Conservation (phyloP, 2,113 vertebrate genomes). For the Ceyx cyanopectus region DNA sequence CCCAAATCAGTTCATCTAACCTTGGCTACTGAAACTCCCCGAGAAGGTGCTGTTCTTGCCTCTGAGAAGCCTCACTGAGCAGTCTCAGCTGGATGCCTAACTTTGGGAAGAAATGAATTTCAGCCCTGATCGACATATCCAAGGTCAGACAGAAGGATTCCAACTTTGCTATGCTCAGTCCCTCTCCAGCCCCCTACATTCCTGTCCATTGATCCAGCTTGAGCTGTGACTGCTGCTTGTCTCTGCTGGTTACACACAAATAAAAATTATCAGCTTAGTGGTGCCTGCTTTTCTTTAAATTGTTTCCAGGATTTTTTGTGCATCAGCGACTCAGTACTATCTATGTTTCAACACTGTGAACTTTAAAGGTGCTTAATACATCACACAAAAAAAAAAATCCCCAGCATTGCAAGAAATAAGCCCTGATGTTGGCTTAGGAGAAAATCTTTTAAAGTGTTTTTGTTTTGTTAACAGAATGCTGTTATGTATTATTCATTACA, state of each 20-base stretch:
- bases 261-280: not conserved
- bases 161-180: not conserved
- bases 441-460: slow-evolving; percentile 59
- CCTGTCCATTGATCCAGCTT: not conserved
- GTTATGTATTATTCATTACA: slow-evolving; percentile 73
- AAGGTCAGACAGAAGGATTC: not conserved
- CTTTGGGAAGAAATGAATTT: not conserved
- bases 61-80: not conserved
- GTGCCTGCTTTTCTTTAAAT: not conserved
- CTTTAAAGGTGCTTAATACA: slow-evolving; percentile 58
- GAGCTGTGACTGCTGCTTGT: not conserved
- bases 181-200: not conserved
- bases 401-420: not conserved
- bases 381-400: slow-evolving; percentile 3
- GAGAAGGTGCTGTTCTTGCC: not conserved
- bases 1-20: not conserved
- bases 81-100: not conserved
- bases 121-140: not conserved
- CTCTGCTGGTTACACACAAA: not conserved
- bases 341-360: not conserved
- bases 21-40: not conserved
- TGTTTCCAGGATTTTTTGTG: not conserved
- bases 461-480: slow-evolving; percentile 60
- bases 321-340: not conserved
- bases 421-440: slow-evolving; percentile 54